Conservation (phyloP, 2,113 vertebrate genomes). For the Silurus glanis region DNA sequence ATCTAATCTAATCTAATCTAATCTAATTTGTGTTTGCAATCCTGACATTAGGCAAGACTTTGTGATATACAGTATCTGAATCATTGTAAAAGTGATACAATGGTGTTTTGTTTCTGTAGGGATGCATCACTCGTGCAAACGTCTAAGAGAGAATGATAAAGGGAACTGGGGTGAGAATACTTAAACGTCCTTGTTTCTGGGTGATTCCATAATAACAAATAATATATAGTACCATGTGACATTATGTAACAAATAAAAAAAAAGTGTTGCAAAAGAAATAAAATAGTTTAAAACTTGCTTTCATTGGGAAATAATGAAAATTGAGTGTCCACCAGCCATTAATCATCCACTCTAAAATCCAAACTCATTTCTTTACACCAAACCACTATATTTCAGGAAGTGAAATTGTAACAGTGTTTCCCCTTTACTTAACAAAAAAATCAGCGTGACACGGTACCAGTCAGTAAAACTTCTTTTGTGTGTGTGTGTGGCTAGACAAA, state of each 20-base stretch:
- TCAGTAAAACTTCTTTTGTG: not conserved
- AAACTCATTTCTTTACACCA: not conserved
- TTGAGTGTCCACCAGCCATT: not conserved
- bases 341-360: not conserved
- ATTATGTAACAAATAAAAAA: not conserved
- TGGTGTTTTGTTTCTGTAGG: too few relatives aligned
- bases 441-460: not conserved
- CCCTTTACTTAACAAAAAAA: not conserved
- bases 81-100: too few relatives aligned
- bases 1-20: too few relatives aligned
- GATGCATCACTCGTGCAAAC: not conserved
- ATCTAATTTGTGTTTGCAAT: too few relatives aligned
- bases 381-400: not conserved
- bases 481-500: not conserved
- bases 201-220: too few relatives aligned
- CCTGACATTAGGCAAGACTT: too few relatives aligned
- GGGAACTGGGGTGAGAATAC: too few relatives aligned
- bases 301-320: too few relatives aligned
- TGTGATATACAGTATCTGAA: too few relatives aligned
- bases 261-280: not conserved
- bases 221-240: not conserved
- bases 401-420: not conserved
- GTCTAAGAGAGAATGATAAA: too few relatives aligned
- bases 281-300: not conserved
- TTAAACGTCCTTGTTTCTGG: too few relatives aligned